Conservation (phyloP, 2,113 vertebrate genomes). For the Nematolebias whitei region DNA sequence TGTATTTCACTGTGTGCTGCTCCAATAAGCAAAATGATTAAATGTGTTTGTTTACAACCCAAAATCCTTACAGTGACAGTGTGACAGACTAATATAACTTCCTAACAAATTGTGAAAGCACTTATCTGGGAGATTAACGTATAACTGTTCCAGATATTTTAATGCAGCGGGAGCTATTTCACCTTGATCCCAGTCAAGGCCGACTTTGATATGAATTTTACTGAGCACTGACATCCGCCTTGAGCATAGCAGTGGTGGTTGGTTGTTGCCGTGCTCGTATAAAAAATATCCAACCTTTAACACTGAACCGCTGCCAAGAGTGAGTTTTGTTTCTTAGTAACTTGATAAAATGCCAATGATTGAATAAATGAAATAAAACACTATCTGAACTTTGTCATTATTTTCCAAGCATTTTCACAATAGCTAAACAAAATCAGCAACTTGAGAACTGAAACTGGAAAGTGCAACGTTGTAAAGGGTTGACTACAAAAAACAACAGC, state of each 20-base stretch:
- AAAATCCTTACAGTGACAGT: not conserved
- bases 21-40: conserved; percentile 9
- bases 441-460: conserved; percentile 15
- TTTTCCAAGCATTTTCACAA: conserved; percentile 23
- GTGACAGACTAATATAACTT: conserved; percentile 4
- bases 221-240: conserved; percentile 45
- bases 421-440: conserved; percentile 12
- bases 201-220: conserved; percentile 34
- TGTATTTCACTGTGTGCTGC: conserved; percentile 6
- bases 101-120: conserved; percentile 15
- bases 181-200: conserved; percentile 56
- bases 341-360: conserved; percentile 53
- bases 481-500: not conserved
- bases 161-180: conserved; percentile 34
- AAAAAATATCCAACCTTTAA: conserved; percentile 41
- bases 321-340: conserved; percentile 19
- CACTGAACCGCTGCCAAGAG: conserved; percentile 43
- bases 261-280: conserved; percentile 30
- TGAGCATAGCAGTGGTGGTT: conserved; percentile 37
- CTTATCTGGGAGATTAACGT: conserved; percentile 32
- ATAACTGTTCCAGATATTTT: conserved; percentile 41
- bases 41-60: conserved; percentile 7
- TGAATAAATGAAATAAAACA: conserved; percentile 26
- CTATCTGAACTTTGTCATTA: conserved; percentile 12
- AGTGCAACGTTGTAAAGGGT: not conserved